Conservation (phyloP, 2,888 invertebrate species). For the Dyspetes luteomarginatus region DNA sequence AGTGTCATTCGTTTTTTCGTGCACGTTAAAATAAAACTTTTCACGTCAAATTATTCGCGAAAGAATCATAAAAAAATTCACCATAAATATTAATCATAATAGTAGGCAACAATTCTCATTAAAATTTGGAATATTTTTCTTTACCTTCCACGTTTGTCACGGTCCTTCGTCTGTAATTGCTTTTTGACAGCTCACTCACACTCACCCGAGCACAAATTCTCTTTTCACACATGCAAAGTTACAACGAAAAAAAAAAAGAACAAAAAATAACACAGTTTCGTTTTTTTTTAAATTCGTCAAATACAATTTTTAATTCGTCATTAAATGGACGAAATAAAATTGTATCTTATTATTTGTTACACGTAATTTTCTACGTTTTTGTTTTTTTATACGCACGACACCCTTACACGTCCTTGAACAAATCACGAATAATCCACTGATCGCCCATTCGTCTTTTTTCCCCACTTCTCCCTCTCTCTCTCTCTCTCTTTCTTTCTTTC, state of each 20-base stretch:
- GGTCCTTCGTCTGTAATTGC: not conserved
- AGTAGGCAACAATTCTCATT: not conserved
- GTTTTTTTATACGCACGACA: not conserved
- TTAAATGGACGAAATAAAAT: not conserved
- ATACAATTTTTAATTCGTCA: not conserved
- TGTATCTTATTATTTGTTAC: too few species aligned
- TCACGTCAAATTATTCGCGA: too few species aligned
- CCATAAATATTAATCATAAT: too few species aligned
- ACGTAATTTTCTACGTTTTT: constrained; percentile 8
- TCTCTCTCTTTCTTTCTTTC: not conserved
- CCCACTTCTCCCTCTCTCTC: constrained; percentile 6
- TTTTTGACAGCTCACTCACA: constrained; percentile 16
- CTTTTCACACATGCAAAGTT: not conserved
- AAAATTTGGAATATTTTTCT: not conserved
- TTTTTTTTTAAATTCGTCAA: not conserved
- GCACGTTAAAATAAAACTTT: too few species aligned
- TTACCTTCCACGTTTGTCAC: constrained; percentile 23
- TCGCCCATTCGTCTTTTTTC: constrained; percentile 7
- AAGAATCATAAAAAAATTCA: too few species aligned
- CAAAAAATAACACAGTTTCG: not conserved
- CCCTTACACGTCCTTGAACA: constrained; percentile 34
- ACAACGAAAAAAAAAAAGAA: not conserved
- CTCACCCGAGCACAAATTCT: not conserved
- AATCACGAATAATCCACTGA: constrained; percentile 30
- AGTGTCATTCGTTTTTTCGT: too few species aligned